phyloP scores from a whole-genome alignment of 1,140 invertebrate genomes.

The Patella vulgata region DNA sequence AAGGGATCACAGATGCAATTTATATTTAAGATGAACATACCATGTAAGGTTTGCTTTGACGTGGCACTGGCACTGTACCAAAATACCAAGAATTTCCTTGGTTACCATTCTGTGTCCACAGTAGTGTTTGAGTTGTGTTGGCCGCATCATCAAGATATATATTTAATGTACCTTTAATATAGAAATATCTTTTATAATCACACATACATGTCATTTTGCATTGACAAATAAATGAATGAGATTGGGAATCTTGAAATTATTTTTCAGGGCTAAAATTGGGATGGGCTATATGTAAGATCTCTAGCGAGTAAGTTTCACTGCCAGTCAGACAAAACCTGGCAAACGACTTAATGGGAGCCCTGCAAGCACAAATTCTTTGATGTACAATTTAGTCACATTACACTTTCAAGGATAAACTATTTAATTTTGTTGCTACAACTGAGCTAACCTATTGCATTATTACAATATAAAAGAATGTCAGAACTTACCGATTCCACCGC shows the following conservation, averaged over 20 bases:
- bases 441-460: too few relatives aligned
- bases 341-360: not conserved
- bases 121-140: conserved; percentile 21
- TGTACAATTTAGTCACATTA: too few relatives aligned
- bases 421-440: too few relatives aligned
- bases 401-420: too few relatives aligned
- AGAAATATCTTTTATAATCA: not conserved
- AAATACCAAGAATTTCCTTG: conserved; percentile 54
- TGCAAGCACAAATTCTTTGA: too few relatives aligned
- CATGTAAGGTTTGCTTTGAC: conserved; percentile 29
- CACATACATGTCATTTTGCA: not conserved
- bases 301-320: too few relatives aligned
- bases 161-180: conserved; percentile 40
- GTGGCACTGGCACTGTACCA: conserved; percentile 39
- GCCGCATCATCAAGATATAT: conserved; percentile 40
- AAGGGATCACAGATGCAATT: too few relatives aligned
- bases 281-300: too few relatives aligned
- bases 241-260: too few relatives aligned
- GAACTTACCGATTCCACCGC: conserved; percentile 34
- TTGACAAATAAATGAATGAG: not conserved
- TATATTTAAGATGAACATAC: too few relatives aligned
- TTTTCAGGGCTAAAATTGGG: too few relatives aligned
- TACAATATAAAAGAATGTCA: too few relatives aligned
- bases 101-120: conserved; percentile 55
- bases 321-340: not conserved